Evolutionary conservation across 2,888 invertebrate genomes (phyloP), one percentile per base, ranked within the genome.

Genomic region (Apodemia duryi): DNA sequence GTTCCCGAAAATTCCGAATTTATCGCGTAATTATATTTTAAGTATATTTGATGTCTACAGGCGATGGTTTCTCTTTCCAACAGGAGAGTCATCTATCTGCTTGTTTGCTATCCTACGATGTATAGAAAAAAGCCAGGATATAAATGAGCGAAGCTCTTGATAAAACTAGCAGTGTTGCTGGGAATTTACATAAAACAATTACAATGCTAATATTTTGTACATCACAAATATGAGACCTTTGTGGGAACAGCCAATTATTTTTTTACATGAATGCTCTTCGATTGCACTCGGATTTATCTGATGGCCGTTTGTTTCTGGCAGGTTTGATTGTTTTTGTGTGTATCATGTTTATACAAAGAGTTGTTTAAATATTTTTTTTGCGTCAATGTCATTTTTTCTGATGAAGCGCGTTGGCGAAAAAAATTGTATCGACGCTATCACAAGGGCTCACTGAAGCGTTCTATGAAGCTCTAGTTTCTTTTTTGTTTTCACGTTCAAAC

Each of bases 181-280:
- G 41, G 10, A 41, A 10, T 10, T 10, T 41, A 10, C 10, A 41
- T 41, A 41, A 41, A 41, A 41, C 41, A 10, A 41, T 41, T 10
- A 41, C 41, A 41, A 41, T 41, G 41, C 41, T 41, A 41, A 41
- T 41, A 41, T 41, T 41, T 41, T 41, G 41, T 28, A 52, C 21
- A 29, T 28, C 52, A 28, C 11, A 28, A 28, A 29, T 28, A 52
- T 52, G 67, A 69, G 69, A 75, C 77, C 79, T 83, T 86, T 86
- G 83, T 83, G 75, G 71, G 75, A 10, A 67, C 81, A 82, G 81
- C 82, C 88, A 88, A 89, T 88, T 88, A 87, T 88, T 86, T 88
- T 88, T 88, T 82, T 86, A 84, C 84, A 85, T 84, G 86, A 78
- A 77, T 77, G 86, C 75, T 71, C 84, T 82, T 79, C 77, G 78